Base-by-base conservation (phyloP, 2,888 invertebrate species). In the Synanthedon andrenaeformis region DNA sequence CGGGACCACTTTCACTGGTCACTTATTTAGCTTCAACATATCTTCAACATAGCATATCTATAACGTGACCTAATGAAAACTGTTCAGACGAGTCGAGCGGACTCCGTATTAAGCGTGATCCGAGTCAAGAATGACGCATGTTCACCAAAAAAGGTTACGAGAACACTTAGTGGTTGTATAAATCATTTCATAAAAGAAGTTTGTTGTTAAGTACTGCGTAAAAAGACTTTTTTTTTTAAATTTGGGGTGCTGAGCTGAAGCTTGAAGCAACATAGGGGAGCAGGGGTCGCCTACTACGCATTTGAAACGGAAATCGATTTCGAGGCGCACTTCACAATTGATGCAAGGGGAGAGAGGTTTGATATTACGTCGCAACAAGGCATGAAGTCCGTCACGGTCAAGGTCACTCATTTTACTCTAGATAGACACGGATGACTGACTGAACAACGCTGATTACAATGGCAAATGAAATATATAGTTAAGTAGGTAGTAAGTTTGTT, bases 1-100 rank as follows among this genome's bases (percentile, higher is more conserved):
- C 68, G 60, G 58, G 66, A 72, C 76, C 63, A 76, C 80, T 82
- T 82, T 83, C 80, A 75, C 79, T 69, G 59, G 58, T 63, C 57
- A 66, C 64, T 63, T 64, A 70, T 71, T 65, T 67, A 68, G 67
- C 63, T 60, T 67, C 61, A 63, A 58, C 60, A 51, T 52, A 35
- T 3, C 52, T 52, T n/a, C n/a, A n/a, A n/a, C n/a, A n/a, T n/a
- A n/a, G n/a, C n/a, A 52, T 51, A 52, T 45, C 50, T 52, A 52
- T 51, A 52, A 45, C 42, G 17, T 54, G 45, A 53, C 49, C 50
- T 53, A 52, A 56, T 54, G 52, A 52, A 52, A 45, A 45, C 45
- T 45, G 45, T 14, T 13, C 45, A 13, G 35, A 35, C 45, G 14
- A 45, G n/a, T 45, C 13, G n/a, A 45, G 13, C n/a, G 3, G 4